Evolutionary conservation across 2,888 invertebrate species (phyloP), one percentile per base, ranked within the genome.

Genomic region (Carterocephalus palaemon): DNA sequence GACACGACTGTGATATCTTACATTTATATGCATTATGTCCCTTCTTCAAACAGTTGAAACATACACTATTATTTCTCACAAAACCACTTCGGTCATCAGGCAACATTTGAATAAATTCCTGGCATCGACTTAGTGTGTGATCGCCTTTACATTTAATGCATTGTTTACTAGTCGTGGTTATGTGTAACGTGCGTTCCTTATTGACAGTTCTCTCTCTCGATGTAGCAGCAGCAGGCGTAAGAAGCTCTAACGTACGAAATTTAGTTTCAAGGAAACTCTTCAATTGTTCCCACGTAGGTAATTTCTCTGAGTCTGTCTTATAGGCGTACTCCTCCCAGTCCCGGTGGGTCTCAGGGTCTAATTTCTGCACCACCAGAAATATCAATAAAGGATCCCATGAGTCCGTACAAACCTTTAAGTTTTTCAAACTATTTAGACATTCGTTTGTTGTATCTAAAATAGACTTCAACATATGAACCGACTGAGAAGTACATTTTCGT

Each of bases 361-460:
- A 28, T 24, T 55, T 59, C 29, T 56, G 57, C 4, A 37, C 36
- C 0, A 57, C 46, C 4, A 60, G 36, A 48, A 53, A 57, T 36
- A 61, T 48, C 6, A 60, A 49, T 19, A 61, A 3, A 7, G 53
- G 53, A 48, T 59, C 56, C 57, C 48, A 61, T 16, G 50, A 49
- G 10, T 52, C 49, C 0, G 47, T 54, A 4, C 9, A 2, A 6
- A 60, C 36, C 4, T 49, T 26, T 7, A 59, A n/a, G 36, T 59
- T 54, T 8, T 52, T 37, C 5, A 60, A 32, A 26, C 37, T 49
- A 34, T 51, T 52, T 4, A 62, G 10, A 29, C 59, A 59, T 29
- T 64, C 57, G 1, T 39, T 47, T 0, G 60, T 60, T 22, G 26
- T 37, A 24, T 37, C 37, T 12, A 24, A 5, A 12, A 37, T 4